Base-by-base conservation (phyloP, 1,140 invertebrate species). In the Eueides isabella region DNA sequence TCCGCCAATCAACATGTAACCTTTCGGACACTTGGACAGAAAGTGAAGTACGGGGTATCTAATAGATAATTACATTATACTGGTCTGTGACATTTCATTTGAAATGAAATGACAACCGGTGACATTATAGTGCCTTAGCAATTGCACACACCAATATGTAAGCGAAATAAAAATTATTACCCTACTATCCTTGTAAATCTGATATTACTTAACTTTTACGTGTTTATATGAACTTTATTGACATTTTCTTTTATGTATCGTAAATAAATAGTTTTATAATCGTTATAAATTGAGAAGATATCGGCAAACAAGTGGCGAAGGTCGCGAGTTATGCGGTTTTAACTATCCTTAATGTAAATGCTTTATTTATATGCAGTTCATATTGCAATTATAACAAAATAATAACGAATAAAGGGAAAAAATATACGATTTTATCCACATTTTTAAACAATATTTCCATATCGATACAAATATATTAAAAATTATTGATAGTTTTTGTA, bases 251-350 rank as follows among this genome's bases (percentile, higher is more conserved):
- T 41, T 66, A 28, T 66, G 23, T 66, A 38, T 38, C 35, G 33
- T 41, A 35, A 35, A 38, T 66, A 35, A 9, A 66, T 35, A 12
- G 33, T 33, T 66, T 66, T 30, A 63, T 63, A 63, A 63, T 63
- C 30, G 61, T 63, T 14, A 63, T 63, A 63, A 63, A 63, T 63
- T 63, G 61, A 63, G 61, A 55, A 55, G 48, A 55, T 55, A 55
- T 55, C 48, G 48, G n/a, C 48, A 55, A 55, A 55, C 48, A 26
- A 55, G 48, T 55, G 48, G 23, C 23, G 48, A 55, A 55, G 48
- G 48, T 5, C 48, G 19, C 48, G n/a, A 12, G 23, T 55, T 55
- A 55, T 55, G 48, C 48, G 48, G 48, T 55, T 55, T 55, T 23
- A 26, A 55, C 48, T 55, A 55, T 55, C 48, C 48, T 55, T 55